Evolutionary conservation across 2,113 vertebrate genomes (phyloP).

Genomic region (Malurus cyaneus): DNA sequence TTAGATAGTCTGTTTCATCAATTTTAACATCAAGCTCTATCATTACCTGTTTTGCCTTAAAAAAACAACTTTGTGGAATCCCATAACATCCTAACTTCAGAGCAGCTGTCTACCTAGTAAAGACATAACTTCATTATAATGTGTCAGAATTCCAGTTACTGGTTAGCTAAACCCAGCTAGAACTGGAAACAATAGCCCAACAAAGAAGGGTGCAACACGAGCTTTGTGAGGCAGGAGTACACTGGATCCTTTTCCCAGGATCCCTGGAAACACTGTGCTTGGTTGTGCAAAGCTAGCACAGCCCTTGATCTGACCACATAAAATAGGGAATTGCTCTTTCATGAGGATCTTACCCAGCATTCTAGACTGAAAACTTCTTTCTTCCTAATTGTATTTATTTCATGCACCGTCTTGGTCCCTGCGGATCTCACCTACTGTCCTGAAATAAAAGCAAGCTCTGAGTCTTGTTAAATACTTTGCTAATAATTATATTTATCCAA

Average conservation of each 20-base stretch:
- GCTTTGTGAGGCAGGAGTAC: background rate
- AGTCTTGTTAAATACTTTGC: background rate
- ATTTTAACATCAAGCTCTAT: constrained; percentile 44
- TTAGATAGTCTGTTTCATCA: constrained; percentile 64
- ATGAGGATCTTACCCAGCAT: background rate
- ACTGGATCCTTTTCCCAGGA: background rate
- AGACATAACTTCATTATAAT: background rate
- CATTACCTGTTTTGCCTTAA: constrained; percentile 40
- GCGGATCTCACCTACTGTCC: background rate
- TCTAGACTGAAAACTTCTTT: background rate
- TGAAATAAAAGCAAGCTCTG: background rate
- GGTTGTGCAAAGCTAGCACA: background rate
- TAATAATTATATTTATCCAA: background rate
- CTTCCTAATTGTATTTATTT: background rate
- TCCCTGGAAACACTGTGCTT: background rate
- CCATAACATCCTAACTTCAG: background rate
- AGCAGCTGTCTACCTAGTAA: constrained; percentile 1
- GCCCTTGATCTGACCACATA: background rate
- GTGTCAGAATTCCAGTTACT: background rate
- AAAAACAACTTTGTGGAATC: background rate
- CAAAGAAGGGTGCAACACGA: background rate
- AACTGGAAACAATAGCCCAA: background rate
- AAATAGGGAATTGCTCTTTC: background rate
- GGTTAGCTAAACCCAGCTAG: background rate
- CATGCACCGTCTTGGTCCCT: background rate